Base-by-base conservation (phyloP, 2,113 vertebrate genomes). In the Apodemus speciosus region DNA sequence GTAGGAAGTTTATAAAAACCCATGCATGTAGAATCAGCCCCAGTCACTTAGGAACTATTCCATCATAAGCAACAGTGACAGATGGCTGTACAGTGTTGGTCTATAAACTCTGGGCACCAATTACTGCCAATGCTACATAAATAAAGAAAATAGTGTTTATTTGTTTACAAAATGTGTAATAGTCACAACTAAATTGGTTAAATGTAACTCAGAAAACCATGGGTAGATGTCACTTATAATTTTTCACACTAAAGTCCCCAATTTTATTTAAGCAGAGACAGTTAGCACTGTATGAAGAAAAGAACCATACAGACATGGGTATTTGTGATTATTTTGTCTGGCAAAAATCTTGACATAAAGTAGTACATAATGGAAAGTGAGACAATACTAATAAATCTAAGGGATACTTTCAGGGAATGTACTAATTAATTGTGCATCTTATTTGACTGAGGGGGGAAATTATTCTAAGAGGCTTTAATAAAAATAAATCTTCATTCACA, bases 401-500 rank as follows among this genome's bases (percentile, higher is more conserved):
- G 27, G 20, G 18, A 51, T 60, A 38, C 40, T 69, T 58, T 60
- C 76, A 60, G 18, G 9, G 58, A 62, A 88, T 77, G 4, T 51
- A 51, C 43, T 85, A 81, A 72, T 66, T 66, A 85, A 38, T 64
- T 79, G 76, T 27, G 18, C 30, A 92, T 92, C 85, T 66, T 73
- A 46, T 68, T 90, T 75, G 32, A 15, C 6, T 81, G n/a, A 86
- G 38, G 9, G 58, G 72, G 38, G 71, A 72, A 71, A n/a, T 43
- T 13, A 72, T 90, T 56, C 25, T 88, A 58, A 84, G 46, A 77
- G 46, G 1, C 13, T 83, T 68, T 51, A 62, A 62, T 62, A 62
- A 43, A 62, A 56, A 85, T 53, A 64, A 77, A n/a, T 18, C 30
- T 15, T 30, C 20, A 77, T 79, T 85, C 8, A 20, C 71, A 56